Conservation (phyloP, 23 tunicate species). For the Aplidium turbinatum region DNA sequence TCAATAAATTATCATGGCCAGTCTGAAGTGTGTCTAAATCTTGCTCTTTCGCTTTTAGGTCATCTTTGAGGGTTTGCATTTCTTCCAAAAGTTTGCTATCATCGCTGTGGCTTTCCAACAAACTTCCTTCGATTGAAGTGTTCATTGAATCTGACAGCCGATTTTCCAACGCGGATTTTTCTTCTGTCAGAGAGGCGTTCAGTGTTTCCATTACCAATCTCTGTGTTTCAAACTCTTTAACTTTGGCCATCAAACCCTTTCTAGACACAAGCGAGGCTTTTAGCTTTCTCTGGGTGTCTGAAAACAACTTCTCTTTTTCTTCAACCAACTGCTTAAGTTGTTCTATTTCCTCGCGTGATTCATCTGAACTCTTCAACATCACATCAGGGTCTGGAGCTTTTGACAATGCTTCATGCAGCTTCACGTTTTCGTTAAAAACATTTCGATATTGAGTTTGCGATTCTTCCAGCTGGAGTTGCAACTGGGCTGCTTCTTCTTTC, state of each 20-base stretch:
- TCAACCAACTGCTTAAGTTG: neutral
- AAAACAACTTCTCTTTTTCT: constrained; percentile 15
- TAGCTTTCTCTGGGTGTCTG: constrained; percentile 53
- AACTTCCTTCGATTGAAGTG: neutral
- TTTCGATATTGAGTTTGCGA: no score
- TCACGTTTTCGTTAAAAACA: neutral
- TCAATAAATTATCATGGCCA: no score
- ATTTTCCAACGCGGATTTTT: neutral
- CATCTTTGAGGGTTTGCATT: no score
- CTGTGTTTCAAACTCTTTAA: constrained; percentile 31
- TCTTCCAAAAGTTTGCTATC: no score
- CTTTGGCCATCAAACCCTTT: constrained; percentile 49
- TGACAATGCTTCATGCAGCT: neutral
- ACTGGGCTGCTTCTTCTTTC: neutral
- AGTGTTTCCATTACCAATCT: neutral
- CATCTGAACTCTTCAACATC: neutral
- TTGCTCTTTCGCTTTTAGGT: no score
- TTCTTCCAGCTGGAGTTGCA: neutral
- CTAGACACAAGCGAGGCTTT: constrained; percentile 64
- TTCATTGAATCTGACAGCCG: neutral
- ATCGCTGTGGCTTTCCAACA: no score
- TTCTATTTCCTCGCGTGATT: neutral
- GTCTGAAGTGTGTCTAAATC: no score
- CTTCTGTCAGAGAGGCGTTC: neutral
- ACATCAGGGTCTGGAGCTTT: neutral